Conservation (phyloP, 2,113 vertebrate species). For the Chlamydotis undulata region DNA sequence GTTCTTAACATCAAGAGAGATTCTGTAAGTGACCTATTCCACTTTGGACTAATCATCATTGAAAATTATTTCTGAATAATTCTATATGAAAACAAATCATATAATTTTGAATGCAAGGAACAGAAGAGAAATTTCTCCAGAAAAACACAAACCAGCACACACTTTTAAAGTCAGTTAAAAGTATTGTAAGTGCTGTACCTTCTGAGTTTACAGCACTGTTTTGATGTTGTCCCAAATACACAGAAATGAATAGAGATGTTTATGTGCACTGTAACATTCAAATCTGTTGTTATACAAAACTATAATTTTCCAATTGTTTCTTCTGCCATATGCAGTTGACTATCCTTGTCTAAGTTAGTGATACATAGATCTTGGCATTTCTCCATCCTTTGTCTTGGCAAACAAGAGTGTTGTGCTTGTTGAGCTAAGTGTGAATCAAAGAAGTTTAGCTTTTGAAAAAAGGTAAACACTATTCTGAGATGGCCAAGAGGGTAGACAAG, state of each 20-base stretch:
- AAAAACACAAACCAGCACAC: background rate
- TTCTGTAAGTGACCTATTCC: background rate
- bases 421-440: background rate
- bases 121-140: background rate
- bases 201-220: background rate
- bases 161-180: background rate
- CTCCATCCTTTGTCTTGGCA: background rate
- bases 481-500: background rate
- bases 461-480: background rate
- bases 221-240: background rate
- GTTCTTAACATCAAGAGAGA: background rate
- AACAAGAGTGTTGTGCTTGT: background rate
- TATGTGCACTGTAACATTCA: background rate
- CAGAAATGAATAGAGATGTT: background rate
- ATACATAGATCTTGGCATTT: background rate
- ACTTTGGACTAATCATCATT: background rate
- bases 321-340: background rate
- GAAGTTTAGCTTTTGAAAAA: background rate
- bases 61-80: background rate
- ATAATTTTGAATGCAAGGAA: background rate
- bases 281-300: background rate
- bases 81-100: background rate
- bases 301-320: background rate
- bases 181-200: background rate
- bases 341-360: background rate